These are phyloP conservation scores for Myathropa florea DNA, from an alignment of 2,888 invertebrate genomes.

Conservation along the genomic window DNA sequence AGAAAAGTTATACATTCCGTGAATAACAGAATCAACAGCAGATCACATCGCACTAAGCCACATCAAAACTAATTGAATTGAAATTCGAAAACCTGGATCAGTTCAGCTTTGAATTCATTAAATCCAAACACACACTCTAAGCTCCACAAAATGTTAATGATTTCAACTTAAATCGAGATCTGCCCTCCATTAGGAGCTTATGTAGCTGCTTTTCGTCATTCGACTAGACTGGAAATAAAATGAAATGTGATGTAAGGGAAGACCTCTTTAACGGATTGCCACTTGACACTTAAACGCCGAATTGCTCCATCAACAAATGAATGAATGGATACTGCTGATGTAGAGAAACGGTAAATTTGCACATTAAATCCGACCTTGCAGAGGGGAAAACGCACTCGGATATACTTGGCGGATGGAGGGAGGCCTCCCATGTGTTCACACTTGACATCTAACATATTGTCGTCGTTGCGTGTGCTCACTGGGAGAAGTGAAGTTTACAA, in stretches of 20 bases:
- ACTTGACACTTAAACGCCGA: background rate
- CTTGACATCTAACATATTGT: slow-evolving; percentile 20
- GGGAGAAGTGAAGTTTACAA: slow-evolving; percentile 37
- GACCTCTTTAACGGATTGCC: background rate
- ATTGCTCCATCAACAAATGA: background rate
- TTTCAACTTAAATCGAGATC: background rate
- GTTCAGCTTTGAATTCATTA: background rate
- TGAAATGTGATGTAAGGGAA: background rate
- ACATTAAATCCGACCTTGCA: background rate
- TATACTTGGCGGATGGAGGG: background rate
- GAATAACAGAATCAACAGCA: background rate
- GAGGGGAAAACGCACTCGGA: background rate
- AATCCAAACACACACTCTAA: background rate
- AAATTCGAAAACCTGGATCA: background rate
- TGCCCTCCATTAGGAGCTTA: background rate
- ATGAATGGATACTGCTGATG: background rate
- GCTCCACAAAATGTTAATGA: background rate
- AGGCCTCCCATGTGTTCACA: background rate
- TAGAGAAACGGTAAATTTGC: background rate
- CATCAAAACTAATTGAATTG: background rate
- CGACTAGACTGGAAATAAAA: too few species aligned
- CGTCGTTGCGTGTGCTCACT: slow-evolving; percentile 18
- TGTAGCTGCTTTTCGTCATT: too few species aligned
- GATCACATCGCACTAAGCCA: background rate
- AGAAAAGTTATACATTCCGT: background rate